A percentile compares a stretch with the other conserved stretches of the same genome.
These are phyloP conservation scores for Melanophora roralis DNA, from an alignment of 2,888 invertebrate genomes.

Conservation along the genomic window DNA sequence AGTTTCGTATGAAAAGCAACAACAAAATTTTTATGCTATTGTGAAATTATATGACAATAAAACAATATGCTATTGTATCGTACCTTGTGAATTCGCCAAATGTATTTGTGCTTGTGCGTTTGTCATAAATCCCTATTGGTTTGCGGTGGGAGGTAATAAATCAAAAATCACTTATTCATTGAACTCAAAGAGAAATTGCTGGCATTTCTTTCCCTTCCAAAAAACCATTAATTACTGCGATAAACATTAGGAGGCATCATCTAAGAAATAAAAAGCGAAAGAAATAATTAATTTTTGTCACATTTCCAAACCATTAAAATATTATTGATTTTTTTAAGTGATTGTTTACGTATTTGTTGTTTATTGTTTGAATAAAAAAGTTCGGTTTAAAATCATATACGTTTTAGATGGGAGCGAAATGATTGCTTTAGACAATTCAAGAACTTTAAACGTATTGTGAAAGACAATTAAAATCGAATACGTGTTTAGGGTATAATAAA, in stretches of 20 bases:
- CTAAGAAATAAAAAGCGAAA: too few species aligned
- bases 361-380: slow-evolving; percentile 6
- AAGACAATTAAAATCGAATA: neutral
- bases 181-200: slow-evolving; percentile 22
- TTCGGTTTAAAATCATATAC: slow-evolving; percentile 26
- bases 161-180: slow-evolving; percentile 24
- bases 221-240: neutral
- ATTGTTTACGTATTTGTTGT: neutral
- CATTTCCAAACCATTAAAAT: slow-evolving; percentile 23
- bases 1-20: too few species aligned
- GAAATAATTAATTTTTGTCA: slow-evolving; percentile 42
- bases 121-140: slow-evolving; percentile 33
- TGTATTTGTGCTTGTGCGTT: neutral
- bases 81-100: too few species aligned
- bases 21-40: too few species aligned
- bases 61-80: too few species aligned
- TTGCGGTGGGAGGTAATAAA: slow-evolving; percentile 38
- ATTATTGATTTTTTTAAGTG: neutral
- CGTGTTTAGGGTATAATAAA: neutral
- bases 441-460: neutral
- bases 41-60: too few species aligned
- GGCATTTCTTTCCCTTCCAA: neutral
- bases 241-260: neutral
- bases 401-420: slow-evolving; percentile 4
- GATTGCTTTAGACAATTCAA: neutral